Evolutionary conservation across 2,797 vertebrate genomes (phyloP).

Genomic region (Danio choprae): DNA sequence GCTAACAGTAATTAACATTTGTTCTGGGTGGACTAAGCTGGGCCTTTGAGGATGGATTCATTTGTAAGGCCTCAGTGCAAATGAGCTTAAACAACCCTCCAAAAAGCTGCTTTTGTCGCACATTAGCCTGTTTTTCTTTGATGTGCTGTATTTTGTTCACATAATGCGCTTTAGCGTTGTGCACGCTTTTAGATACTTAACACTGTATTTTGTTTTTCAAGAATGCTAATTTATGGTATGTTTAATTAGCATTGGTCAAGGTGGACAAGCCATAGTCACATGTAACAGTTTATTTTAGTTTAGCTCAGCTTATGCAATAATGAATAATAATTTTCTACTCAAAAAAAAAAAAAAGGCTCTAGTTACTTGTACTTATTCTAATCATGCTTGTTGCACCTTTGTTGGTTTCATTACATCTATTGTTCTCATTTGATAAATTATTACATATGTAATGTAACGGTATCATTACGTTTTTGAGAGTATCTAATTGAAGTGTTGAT

Average conservation of each 20-base stretch:
- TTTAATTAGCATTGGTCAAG: not conserved
- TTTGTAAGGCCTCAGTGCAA: constrained; percentile 18
- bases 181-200: not conserved
- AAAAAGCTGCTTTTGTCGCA: constrained; percentile 26
- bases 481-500: too few species aligned
- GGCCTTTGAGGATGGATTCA: constrained; percentile 34
- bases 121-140: constrained; percentile 33
- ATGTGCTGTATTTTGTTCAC: not conserved
- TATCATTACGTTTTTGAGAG: not conserved
- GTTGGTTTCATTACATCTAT: too few species aligned
- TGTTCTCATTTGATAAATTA: too few species aligned
- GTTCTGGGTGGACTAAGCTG: constrained; percentile 14
- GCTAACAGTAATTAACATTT: constrained; percentile 53
- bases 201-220: too few species aligned
- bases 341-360: too few species aligned
- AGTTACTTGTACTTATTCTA: too few species aligned
- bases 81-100: constrained; percentile 19
- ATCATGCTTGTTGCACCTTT: too few species aligned
- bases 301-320: not conserved
- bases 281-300: not conserved
- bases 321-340: not conserved
- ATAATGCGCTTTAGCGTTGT: not conserved
- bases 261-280: not conserved
- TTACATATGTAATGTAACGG: too few species aligned
- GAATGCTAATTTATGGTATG: not conserved